phyloP scores from a whole-genome alignment of 2,888 invertebrate genomes.

The Rotaria magnacalcarata region DNA sequence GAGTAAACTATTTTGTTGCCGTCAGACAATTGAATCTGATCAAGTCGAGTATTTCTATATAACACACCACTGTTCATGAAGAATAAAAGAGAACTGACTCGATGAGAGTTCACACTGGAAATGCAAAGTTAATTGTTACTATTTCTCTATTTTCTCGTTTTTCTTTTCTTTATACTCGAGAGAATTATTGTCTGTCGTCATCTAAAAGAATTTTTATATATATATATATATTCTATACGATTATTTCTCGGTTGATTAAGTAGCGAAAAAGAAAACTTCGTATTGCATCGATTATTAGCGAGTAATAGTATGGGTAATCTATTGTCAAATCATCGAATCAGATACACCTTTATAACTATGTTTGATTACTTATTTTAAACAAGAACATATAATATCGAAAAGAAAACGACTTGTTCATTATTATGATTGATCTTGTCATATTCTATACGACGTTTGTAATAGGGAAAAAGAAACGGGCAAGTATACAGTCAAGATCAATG shows the following conservation, averaged over 20 bases:
- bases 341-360: neutral
- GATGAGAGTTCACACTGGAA: neutral
- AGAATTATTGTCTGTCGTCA: neutral
- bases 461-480: neutral
- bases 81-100: neutral
- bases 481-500: neutral
- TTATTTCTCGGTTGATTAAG: neutral
- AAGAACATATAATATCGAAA: neutral
- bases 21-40: slow-evolving; percentile 19
- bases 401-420: neutral
- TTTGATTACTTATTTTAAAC: neutral
- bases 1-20: neutral
- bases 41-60: neutral
- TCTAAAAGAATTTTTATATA: neutral
- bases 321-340: neutral
- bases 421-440: slow-evolving; percentile 9
- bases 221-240: neutral
- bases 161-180: neutral
- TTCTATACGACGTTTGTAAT: neutral
- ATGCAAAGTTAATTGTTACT: slow-evolving; percentile 33
- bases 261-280: too few species aligned
- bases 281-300: neutral
- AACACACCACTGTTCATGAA: neutral
- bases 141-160: neutral
- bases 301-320: neutral